phyloP scores from a whole-genome alignment of 2,113 vertebrate species.

The Onychostoma macrolepis region DNA sequence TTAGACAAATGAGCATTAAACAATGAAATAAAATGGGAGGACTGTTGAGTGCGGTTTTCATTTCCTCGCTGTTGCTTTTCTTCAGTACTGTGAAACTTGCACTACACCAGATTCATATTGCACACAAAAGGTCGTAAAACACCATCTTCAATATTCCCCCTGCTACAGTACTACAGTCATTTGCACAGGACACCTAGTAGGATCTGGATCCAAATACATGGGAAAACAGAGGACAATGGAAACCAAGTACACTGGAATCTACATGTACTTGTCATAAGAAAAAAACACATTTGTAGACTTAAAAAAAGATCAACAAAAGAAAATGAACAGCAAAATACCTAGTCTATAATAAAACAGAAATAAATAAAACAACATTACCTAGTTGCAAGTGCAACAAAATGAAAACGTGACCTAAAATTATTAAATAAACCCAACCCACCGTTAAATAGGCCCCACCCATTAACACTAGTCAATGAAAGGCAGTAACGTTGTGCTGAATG shows the following conservation, averaged over 20 bases:
- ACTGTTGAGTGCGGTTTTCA: slow-evolving; percentile 20
- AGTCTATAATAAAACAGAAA: slow-evolving; percentile 33
- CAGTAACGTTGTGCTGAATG: slow-evolving; percentile 49
- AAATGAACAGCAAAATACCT: slow-evolving; percentile 37
- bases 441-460: slow-evolving; percentile 28
- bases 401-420: slow-evolving; percentile 41
- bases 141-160: slow-evolving; percentile 41
- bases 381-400: slow-evolving; percentile 49
- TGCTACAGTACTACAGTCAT: slow-evolving; percentile 37
- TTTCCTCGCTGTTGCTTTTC: slow-evolving; percentile 2
- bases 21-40: slow-evolving; percentile 29
- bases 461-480: slow-evolving; percentile 31
- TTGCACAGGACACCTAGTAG: slow-evolving; percentile 43
- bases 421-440: slow-evolving; percentile 47
- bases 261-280: not conserved
- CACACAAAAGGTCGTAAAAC: slow-evolving; percentile 44
- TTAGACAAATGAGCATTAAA: slow-evolving; percentile 34
- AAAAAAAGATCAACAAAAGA: slow-evolving; percentile 1
- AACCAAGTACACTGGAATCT: slow-evolving; percentile 26
- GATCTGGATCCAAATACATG: slow-evolving; percentile 30
- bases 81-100: slow-evolving; percentile 26
- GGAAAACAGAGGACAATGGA: slow-evolving; percentile 1
- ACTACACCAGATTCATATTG: slow-evolving; percentile 54
- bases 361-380: slow-evolving; percentile 32
- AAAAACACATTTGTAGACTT: not conserved